These are phyloP conservation scores for Aricia agestis DNA, from an alignment of 1,140 invertebrate genomes.

Conservation along the genomic window DNA sequence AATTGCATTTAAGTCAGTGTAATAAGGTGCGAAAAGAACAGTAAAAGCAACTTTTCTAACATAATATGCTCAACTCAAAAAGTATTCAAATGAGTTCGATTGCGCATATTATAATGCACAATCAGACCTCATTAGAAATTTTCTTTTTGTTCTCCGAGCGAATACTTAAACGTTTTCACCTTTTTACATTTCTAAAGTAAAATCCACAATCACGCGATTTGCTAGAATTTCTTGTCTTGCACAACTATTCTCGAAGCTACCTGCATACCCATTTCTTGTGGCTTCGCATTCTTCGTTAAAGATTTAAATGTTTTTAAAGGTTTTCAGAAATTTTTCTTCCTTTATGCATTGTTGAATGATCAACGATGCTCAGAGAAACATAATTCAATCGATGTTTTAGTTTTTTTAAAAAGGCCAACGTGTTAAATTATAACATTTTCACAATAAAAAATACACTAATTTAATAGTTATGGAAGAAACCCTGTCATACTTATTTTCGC, in stretches of 20 bases:
- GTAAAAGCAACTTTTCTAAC: too few species aligned
- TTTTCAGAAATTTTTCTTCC: not conserved
- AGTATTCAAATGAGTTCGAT: not conserved
- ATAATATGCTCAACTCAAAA: too few species aligned
- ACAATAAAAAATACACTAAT: too few species aligned
- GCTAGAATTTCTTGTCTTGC: not conserved
- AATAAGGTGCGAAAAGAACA: too few species aligned
- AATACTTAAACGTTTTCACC: not conserved
- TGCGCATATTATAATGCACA: not conserved
- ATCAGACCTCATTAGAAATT: not conserved
- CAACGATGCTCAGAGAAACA: too few species aligned
- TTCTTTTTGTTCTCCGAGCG: not conserved
- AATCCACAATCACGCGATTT: not conserved
- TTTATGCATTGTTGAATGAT: too few species aligned
- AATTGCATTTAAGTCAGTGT: too few species aligned
- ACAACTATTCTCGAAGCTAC: not conserved
- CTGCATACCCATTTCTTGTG: not conserved
- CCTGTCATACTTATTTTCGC: too few species aligned
- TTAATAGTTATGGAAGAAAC: too few species aligned
- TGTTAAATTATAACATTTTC: too few species aligned
- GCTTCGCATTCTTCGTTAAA: not conserved
- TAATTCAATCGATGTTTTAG: too few species aligned
- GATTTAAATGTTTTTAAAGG: not conserved
- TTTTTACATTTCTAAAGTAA: not conserved
- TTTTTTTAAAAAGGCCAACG: too few species aligned